Base-by-base conservation (phyloP, 2,888 invertebrate species). In the Nasonovia ribisnigri region DNA sequence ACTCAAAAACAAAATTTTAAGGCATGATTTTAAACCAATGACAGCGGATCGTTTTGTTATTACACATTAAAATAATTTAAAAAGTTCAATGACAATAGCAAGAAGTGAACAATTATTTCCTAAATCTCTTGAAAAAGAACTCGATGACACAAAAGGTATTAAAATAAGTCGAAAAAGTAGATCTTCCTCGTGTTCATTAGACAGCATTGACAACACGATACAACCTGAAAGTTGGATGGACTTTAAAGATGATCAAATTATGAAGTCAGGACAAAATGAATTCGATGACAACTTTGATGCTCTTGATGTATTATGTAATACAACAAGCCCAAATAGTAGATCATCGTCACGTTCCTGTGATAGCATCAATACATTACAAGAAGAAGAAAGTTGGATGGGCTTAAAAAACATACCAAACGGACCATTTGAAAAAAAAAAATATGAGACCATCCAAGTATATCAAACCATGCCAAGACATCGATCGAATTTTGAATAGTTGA, bases 21-120 rank as follows among this genome's bases (percentile, higher is more conserved):
- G 46, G 29, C 43, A 87, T 29, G 87, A 87, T 29, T 43, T 87
- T 2, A 46, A 43, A 29, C 87, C 87, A 87, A 87, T 87, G 87
- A 43, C 43, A 87, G 87, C 42, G 26, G 87, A 87, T 48, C 43
- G 43, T 46, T 87, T 87, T 87, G 46, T 87, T 0, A 48, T 87
- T 87, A 87, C 87, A 29, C 60, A 60, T 60, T 60, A n/a, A 60
- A 60, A 48, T 51, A 51, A 5, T 29, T 92, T 86, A 48, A 29
- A 54, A 36, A 87, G 26, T 54, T 57, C 91, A 60, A 96, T 95
- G 97, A 42, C 84, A 5, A 42, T 84, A 84, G 2, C 84, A 42
- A 84, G 84, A 84, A 84, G 42, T 84, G 84, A 84, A 84, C 36
- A 84, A 84, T 84, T 84, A 42, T 42, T 84, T 42, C 24, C 42